phyloP scores from a whole-genome alignment of 2,797 vertebrate species.

The Takifugu rubripes region DNA sequence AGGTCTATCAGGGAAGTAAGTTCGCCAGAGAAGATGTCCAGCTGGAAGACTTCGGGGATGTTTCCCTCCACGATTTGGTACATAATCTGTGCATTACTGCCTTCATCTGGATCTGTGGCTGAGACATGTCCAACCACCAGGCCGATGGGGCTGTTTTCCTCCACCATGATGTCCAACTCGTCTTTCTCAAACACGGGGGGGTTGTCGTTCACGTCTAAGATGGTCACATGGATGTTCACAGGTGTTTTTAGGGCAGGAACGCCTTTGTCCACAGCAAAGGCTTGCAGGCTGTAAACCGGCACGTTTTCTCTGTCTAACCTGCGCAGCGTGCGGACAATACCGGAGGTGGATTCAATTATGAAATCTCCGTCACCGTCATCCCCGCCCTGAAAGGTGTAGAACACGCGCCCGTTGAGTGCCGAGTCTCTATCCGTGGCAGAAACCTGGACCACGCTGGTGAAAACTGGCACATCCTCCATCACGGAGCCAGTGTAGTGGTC shows the following conservation, averaged over 20 bases:
- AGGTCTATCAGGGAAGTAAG: slow-evolving; percentile 88
- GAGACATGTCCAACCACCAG: slow-evolving; percentile 87
- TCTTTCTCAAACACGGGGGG: slow-evolving; percentile 91
- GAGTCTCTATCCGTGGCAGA: slow-evolving; percentile 92
- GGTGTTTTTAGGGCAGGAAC: slow-evolving; percentile 83
- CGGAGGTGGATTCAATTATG: slow-evolving; percentile 93
- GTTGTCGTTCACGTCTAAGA: slow-evolving; percentile 95
- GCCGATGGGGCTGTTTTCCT: slow-evolving; percentile 95
- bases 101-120: slow-evolving; percentile 92
- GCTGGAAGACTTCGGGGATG: slow-evolving; percentile 94
- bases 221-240: slow-evolving; percentile 83
- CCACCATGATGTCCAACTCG: slow-evolving; percentile 92
- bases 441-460: slow-evolving; percentile 91
- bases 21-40: slow-evolving; percentile 96
- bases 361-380: slow-evolving; percentile 94
- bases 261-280: slow-evolving; percentile 90
- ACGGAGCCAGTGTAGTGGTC: slow-evolving; percentile 87
- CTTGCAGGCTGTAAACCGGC: slow-evolving; percentile 82
- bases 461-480: slow-evolving; percentile 91
- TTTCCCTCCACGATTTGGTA: slow-evolving; percentile 98
- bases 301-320: slow-evolving; percentile 93
- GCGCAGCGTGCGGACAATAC: slow-evolving; percentile 87
- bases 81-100: slow-evolving; percentile 97
- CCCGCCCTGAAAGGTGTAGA: slow-evolving; percentile 94
- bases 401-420: slow-evolving; percentile 88